These are phyloP conservation scores for Muricea muricata DNA, from an alignment of 92 coral and sea anemone species.

Conservation along the genomic window DNA sequence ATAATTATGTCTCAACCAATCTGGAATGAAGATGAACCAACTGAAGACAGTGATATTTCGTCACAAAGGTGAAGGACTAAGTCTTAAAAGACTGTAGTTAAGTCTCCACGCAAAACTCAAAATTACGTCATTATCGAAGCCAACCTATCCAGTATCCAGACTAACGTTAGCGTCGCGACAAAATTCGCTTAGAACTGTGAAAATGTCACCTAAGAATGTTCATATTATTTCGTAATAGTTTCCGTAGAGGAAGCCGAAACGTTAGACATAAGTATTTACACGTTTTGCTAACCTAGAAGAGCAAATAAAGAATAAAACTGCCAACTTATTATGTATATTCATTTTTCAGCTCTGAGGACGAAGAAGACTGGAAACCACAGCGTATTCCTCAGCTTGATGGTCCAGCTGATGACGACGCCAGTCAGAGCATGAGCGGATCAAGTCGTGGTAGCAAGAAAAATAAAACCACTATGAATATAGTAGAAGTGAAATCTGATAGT, in stretches of 20 bases:
- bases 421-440: neutral
- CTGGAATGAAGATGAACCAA: constrained; percentile 72
- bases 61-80: neutral
- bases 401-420: constrained; percentile 70
- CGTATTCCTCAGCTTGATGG: constrained; percentile 92
- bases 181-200: too few relatives aligned
- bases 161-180: too few relatives aligned
- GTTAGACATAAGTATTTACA: too few relatives aligned
- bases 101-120: too few relatives aligned
- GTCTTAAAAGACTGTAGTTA: too few relatives aligned
- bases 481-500: neutral
- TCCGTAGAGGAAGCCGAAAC: too few relatives aligned
- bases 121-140: too few relatives aligned
- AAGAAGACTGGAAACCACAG: constrained; percentile 67
- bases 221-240: too few relatives aligned
- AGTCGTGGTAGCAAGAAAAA: neutral
- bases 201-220: too few relatives aligned
- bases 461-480: neutral
- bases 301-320: neutral
- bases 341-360: constrained; percentile 40
- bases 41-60: constrained; percentile 1
- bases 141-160: too few relatives aligned
- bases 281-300: too few relatives aligned
- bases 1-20: constrained; percentile 93
- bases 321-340: neutral